A percentile compares a stretch with the other conserved stretches of the same genome.
These are phyloP conservation scores for Bruchidius siliquastri DNA, from an alignment of 2,888 invertebrate species.

Conservation along the genomic window DNA sequence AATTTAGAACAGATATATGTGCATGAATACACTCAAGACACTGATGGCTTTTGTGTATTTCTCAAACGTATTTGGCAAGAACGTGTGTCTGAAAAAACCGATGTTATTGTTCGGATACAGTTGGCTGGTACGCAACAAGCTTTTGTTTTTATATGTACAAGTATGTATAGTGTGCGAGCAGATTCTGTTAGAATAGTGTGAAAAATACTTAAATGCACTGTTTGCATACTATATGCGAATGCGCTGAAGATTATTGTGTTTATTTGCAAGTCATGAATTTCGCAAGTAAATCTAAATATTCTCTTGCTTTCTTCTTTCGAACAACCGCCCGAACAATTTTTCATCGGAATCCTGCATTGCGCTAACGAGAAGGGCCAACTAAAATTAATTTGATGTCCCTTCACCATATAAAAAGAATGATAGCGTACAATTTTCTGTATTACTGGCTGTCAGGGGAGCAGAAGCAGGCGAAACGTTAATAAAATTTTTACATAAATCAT, in stretches of 20 bases:
- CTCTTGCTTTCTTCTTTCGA: too few relatives aligned
- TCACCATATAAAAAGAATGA: too few relatives aligned
- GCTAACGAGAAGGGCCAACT: too few relatives aligned
- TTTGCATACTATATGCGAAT: background rate
- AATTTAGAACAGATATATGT: background rate
- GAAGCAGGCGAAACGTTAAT: too few relatives aligned
- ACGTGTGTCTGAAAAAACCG: background rate
- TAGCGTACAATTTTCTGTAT: too few relatives aligned
- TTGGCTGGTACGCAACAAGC: background rate
- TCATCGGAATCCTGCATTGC: too few relatives aligned
- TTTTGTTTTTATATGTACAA: background rate
- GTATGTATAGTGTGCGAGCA: background rate
- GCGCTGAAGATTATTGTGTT: background rate
- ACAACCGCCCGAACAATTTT: background rate
- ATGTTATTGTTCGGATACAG: background rate
- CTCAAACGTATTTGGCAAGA: background rate
- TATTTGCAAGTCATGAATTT: background rate
- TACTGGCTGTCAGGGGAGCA: too few relatives aligned
- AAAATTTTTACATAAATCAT: too few relatives aligned
- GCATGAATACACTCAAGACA: background rate
- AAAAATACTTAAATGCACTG: background rate
- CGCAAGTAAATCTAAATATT: background rate
- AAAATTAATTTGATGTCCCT: too few relatives aligned
- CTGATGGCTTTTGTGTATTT: background rate
- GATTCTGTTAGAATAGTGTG: background rate